A percentile compares a stretch with the other conserved stretches of the same genome.
Evolutionary conservation across 1,140 invertebrate genomes (phyloP).

Genomic region (Schlechtendalia chinensis): DNA sequence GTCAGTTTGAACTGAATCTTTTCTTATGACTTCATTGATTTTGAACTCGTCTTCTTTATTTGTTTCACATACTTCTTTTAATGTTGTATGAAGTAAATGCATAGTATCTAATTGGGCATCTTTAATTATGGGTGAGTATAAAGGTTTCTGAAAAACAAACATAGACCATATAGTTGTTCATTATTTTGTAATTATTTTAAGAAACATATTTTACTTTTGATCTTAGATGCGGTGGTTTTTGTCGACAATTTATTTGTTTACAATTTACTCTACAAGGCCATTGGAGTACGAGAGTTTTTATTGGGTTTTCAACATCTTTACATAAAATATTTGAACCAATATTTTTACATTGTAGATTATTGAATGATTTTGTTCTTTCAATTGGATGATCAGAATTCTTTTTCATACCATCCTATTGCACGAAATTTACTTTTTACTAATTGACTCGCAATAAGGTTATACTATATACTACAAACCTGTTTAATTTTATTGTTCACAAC

Average conservation of each 20-base stretch:
- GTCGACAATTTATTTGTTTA: constrained; percentile 61
- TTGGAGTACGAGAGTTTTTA: constrained; percentile 31
- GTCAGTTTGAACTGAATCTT: constrained; percentile 48
- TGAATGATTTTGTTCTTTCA: not conserved
- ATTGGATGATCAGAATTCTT: not conserved
- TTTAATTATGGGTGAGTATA: constrained; percentile 57
- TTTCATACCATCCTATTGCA: not conserved
- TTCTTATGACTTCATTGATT: not conserved
- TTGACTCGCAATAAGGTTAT: not conserved
- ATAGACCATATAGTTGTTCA: not conserved
- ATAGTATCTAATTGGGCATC: constrained; percentile 53
- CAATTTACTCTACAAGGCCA: constrained; percentile 57
- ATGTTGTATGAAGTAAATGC: constrained; percentile 43
- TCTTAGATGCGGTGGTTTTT: constrained; percentile 65
- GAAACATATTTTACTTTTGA: constrained; percentile 60
- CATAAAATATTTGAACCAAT: not conserved
- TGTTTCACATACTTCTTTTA: constrained; percentile 28
- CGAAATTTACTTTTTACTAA: not conserved
- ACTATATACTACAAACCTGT: not conserved
- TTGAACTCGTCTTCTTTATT: constrained; percentile 44
- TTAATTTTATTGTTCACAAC: constrained; percentile 52
- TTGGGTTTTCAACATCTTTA: not conserved
- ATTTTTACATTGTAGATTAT: not conserved
- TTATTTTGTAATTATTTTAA: no score
- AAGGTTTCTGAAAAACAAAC: constrained; percentile 57